Base-by-base conservation (phyloP, 2,888 invertebrate genomes). In the Melikaiella ostensackeni region DNA sequence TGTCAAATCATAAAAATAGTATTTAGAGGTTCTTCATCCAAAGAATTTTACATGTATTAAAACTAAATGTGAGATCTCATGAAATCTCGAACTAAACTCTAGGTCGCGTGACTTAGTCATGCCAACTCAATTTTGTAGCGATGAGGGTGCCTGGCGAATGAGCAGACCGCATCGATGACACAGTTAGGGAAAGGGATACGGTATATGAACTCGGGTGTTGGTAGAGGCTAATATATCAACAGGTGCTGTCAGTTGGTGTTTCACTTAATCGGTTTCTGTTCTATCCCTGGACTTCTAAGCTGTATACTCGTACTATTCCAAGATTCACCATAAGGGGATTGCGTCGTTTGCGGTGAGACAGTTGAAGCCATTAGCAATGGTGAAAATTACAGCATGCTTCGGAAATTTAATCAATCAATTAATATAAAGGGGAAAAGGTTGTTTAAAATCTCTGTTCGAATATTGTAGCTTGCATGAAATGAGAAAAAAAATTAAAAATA, bases 201-300 rank as follows among this genome's bases (percentile, higher is more conserved):
- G n/a, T 50, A 50, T 50, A 50, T 50, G 50, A 2, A 50, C n/a
- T 50, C 9, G n/a, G 8, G n/a, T 8, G n/a, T 50, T 50, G 19
- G 24, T 77, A 82, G 81, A 80, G 79, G 82, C 83, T 80, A 81
- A 83, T 80, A 83, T 84, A 88, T 89, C 88, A 88, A 88, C 88
- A 88, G 88, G 88, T 88, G 88, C 82, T 86, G 87, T 83, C 87
- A 84, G 85, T 84, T 82, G 85, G 86, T 87, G 86, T 88, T 88
- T 88, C 86, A 85, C 84, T 88, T 88, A 89, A 88, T 88, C 87
- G 86, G 85, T 86, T 86, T 21, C 50, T 50, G 50, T 50, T n/a
- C 50, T 50, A n/a, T n/a, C n/a, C 42, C 42, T 42, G 16, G 42
- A 42, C 42, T 42, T 42, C 16, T 16, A 16, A 16, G 42, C 6